Evolutionary conservation across 1,140 invertebrate species (phyloP), one percentile per base, ranked within the genome.

Genomic region (Drosophila suzukii): DNA sequence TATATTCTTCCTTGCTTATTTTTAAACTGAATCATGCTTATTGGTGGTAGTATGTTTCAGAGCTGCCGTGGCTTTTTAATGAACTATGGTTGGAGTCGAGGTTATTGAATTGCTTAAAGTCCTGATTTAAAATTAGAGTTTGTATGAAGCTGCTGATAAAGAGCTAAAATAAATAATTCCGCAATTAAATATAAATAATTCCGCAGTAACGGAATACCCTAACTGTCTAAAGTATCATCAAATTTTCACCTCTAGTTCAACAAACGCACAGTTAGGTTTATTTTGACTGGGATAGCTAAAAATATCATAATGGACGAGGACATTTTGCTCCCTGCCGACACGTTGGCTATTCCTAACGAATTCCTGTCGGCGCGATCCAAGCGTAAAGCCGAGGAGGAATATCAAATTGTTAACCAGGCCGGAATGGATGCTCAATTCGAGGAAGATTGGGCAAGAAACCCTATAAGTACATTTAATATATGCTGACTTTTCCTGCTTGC

Each of bases 401-500:
- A 94, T 17, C 92, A 82, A 32, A 91, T 84, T 75, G 77, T 92
- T 65, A 91, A 92, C 78, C 90, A 93, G 93, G 81, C 93, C 5
- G 93, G 93, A 17, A 93, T 93, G 76, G 93, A 94, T 78, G 92
- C 94, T 47, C 83, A 93, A 46, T 95, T 97, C 91, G 95, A 96
- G 71, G 97, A 98, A 93, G 94, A 97, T 92, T 98, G 97, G 97
- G 97, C 97, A 94, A 92, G 80, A 13, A 11, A 7, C 30, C 11
- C 15, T 36, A 39, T 38, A 12, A 11, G 11, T 24, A 11, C 46
- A n/a, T 13, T 4, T 2, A 17, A 47, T 2, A 13, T n/a, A 3
- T 4, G 5, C 10, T 13, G 6, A 36, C 24, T 27, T 12, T 10
- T 32, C 2, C 4, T 6, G n/a, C 12, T 95, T 95, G 4, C 90